These are phyloP conservation scores for Myotis planiceps DNA, from an alignment of 2,797 vertebrate species.

Conservation along the genomic window DNA sequence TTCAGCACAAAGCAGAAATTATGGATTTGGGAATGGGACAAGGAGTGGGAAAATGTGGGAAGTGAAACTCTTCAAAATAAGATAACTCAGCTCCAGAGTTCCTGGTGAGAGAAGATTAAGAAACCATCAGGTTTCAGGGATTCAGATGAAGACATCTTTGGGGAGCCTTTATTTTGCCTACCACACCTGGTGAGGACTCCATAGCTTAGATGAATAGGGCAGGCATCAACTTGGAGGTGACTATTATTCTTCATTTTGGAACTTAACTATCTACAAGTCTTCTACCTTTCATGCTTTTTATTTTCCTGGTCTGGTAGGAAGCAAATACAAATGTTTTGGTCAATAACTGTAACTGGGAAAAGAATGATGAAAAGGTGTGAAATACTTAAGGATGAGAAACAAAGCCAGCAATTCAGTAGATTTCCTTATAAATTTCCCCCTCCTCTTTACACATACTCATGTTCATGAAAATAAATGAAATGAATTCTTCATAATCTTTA, in stretches of 20 bases:
- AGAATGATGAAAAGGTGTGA: neutral
- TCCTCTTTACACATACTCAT: neutral
- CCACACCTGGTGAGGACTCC: neutral
- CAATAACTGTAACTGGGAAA: neutral
- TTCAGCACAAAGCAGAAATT: conserved; percentile 56
- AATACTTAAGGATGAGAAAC: neutral
- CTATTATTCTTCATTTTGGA: neutral
- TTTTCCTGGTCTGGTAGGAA: neutral
- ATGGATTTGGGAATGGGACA: neutral
- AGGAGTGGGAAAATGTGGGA: neutral
- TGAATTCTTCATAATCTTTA: neutral
- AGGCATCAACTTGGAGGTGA: neutral
- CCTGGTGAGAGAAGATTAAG: neutral
- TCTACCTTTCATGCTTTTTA: neutral
- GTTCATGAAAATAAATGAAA: neutral
- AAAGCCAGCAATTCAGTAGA: neutral
- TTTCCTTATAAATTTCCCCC: neutral
- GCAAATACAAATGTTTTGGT: neutral
- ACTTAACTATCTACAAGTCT: neutral
- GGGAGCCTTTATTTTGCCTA: neutral
- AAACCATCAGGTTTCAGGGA: neutral
- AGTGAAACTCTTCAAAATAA: conserved; percentile 10
- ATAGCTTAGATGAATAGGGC: neutral
- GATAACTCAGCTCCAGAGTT: conserved; percentile 36
- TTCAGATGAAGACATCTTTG: neutral